Conservation (phyloP, 1,140 invertebrate species). For the Eciton burchellii region DNA sequence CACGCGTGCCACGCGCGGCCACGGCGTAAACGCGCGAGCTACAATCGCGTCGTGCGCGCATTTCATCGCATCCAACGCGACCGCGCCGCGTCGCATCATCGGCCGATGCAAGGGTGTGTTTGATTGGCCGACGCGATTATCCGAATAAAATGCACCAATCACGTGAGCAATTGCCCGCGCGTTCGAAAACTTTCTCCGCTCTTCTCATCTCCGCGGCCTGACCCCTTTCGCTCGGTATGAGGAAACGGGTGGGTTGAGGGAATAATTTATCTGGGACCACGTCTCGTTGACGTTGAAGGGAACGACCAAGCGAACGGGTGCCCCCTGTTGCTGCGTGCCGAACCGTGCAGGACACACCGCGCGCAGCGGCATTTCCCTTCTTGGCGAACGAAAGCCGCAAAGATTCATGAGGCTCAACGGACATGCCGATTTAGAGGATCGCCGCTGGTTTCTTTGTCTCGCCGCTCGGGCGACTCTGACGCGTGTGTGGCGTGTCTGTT, state of each 20-base stretch:
- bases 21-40: too few relatives aligned
- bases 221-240: not conserved
- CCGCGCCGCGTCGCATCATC: constrained; percentile 57
- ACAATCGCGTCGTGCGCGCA: not conserved
- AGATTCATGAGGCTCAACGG: constrained; percentile 74
- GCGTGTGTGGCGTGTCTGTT: constrained; percentile 11
- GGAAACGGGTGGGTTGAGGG: constrained; percentile 13
- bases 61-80: constrained; percentile 39
- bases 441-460: constrained; percentile 70
- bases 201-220: constrained; percentile 1
- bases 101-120: constrained; percentile 75
- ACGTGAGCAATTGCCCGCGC: constrained; percentile 58
- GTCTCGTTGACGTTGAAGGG: constrained; percentile 67
- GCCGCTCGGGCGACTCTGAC: constrained; percentile 49
- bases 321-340: constrained; percentile 55
- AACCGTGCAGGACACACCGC: constrained; percentile 61
- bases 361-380: constrained; percentile 59
- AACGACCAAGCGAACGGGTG: not conserved
- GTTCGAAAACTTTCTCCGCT: constrained; percentile 68
- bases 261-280: constrained; percentile 71
- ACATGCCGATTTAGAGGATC: constrained; percentile 73
- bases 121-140: constrained; percentile 70
- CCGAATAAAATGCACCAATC: constrained; percentile 73
- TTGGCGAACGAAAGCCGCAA: constrained; percentile 36
- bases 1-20: not conserved